Conservation (phyloP, 1,140 invertebrate genomes). For the Goniozus legneri region DNA sequence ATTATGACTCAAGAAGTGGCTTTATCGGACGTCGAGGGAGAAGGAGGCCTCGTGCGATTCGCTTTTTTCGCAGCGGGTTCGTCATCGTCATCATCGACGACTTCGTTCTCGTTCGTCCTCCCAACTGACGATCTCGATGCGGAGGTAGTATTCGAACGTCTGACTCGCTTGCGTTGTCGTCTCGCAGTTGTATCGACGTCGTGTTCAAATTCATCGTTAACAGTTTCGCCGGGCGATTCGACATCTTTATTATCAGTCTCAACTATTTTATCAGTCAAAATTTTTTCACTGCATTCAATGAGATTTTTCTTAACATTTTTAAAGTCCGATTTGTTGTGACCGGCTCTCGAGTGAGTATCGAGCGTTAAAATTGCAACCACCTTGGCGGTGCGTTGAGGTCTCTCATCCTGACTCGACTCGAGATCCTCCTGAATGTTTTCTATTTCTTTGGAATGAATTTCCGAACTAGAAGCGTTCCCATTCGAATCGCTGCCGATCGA, state of each 20-base stretch:
- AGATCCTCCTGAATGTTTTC: neutral
- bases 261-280: too few species aligned
- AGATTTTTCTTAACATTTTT: too few species aligned
- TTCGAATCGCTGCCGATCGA: constrained; percentile 27
- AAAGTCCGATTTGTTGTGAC: constrained; percentile 14
- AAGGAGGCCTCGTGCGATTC: neutral
- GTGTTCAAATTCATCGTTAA: too few species aligned
- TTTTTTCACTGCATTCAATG: too few species aligned
- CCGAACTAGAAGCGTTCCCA: constrained; percentile 27
- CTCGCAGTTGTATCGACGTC: constrained; percentile 1
- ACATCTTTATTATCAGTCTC: too few species aligned
- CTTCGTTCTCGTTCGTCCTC: too few species aligned
- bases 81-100: too few species aligned
- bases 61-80: too few species aligned
- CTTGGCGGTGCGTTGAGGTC: constrained; percentile 47
- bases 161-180: constrained; percentile 1
- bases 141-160: too few species aligned
- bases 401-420: constrained; percentile 21
- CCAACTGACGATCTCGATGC: too few species aligned
- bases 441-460: constrained; percentile 3
- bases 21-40: neutral
- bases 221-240: too few species aligned
- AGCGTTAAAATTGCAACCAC: constrained; percentile 45
- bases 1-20: neutral
- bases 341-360: constrained; percentile 30